These are phyloP conservation scores for Dermolepida albohirtum DNA, from an alignment of 2,888 invertebrate species.

Conservation along the genomic window DNA sequence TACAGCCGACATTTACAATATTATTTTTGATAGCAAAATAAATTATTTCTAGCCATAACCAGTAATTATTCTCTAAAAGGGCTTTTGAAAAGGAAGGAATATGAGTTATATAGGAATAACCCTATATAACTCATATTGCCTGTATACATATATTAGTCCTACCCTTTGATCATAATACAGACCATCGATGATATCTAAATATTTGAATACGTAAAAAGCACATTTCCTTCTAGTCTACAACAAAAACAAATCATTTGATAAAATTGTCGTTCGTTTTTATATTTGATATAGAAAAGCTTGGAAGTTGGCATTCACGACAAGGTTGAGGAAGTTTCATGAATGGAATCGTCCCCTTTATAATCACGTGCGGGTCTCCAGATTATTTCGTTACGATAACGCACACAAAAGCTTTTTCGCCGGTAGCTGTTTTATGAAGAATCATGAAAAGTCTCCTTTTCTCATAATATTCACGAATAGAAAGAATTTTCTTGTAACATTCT, in stretches of 20 bases:
- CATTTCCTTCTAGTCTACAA: neutral
- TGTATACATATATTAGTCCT: too few species aligned
- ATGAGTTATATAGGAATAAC: too few species aligned
- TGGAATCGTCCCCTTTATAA: constrained; percentile 16
- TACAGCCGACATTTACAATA: too few species aligned
- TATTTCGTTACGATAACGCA: constrained; percentile 16
- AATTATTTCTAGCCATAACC: too few species aligned
- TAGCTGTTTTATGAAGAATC: constrained; percentile 5
- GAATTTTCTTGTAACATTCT: neutral
- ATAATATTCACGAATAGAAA: neutral
- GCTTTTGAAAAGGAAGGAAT: too few species aligned
- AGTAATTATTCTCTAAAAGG: too few species aligned
- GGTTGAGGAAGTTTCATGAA: constrained; percentile 10
- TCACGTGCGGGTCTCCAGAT: constrained; percentile 8
- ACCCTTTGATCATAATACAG: too few species aligned
- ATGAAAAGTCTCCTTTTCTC: constrained; percentile 1
- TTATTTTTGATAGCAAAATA: too few species aligned
- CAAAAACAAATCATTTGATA: constrained; percentile 10
- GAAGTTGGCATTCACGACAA: constrained; percentile 1
- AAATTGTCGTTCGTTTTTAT: neutral
- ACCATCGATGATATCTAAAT: too few species aligned
- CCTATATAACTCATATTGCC: too few species aligned
- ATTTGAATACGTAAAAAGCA: neutral
- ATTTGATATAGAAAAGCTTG: constrained; percentile 2
- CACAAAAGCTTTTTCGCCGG: constrained; percentile 4